Evolutionary conservation across 2,888 invertebrate species (phyloP), one percentile per base, ranked within the genome.

Genomic region (Antheraea yamamai): DNA sequence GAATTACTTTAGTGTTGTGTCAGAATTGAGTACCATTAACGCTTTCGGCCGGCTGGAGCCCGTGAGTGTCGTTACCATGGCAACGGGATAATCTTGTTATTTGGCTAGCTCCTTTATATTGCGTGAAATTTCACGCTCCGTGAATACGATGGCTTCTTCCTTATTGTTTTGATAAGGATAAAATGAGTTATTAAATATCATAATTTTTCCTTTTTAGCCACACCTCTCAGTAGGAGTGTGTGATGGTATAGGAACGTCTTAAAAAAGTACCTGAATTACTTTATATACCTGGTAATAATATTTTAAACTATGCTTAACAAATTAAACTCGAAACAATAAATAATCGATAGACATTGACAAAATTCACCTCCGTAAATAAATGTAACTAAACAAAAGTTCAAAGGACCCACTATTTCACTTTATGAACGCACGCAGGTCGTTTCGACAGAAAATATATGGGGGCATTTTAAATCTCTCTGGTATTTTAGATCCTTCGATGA

Each of bases 1-100:
- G 64, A 66, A 30, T 30, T 26, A 66, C 64, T 66, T 66, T 66
- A 70, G 8, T 2, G 47, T 52, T 55, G 72, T 72, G 64, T 70
- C 58, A 73, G 73, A 61, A 73, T 73, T 68, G 73, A 75, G 73
- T 35, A 26, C 70, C 73, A 73, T 75, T 68, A 68, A 58, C 73
- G n/a, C 75, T 61, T 35, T 52, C n/a, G 73, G 55, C n/a, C 73
- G 30, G 61, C 35, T 61, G 73, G 73, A 58, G 73, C 39, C 58
- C 61, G 79, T 79, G 39, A 75, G 72, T 55, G 70, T 51, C 74
- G 77, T 80, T 77, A 73, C 78, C 76, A 78, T 78, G 71, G 77
- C 76, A 74, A 78, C 79, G 71, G 68, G 71, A 76, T 79, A 79
- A 79, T 80, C 78, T 76, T 73, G 74, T 79, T 77, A 79, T 77